Evolutionary conservation across 2,113 vertebrate genomes (phyloP).

Genomic region (Geococcyx californianus): DNA sequence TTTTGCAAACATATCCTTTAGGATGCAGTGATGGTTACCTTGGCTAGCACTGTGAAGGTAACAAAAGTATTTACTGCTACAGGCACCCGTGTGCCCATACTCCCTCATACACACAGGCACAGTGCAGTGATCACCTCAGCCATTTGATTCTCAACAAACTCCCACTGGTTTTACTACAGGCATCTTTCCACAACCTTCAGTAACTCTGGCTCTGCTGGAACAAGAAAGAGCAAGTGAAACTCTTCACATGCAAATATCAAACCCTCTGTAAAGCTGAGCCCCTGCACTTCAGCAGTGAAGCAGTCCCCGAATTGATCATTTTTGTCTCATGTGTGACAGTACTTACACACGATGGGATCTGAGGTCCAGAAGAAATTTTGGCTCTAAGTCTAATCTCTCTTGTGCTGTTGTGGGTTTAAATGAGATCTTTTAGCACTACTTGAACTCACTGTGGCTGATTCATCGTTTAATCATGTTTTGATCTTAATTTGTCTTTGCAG

Average conservation of each 20-base stretch:
- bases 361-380: not conserved
- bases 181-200: not conserved
- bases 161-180: not conserved
- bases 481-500: slow-evolving; percentile 74
- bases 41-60: not conserved
- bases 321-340: not conserved
- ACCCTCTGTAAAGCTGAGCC: not conserved
- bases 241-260: not conserved
- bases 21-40: not conserved
- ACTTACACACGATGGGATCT: not conserved
- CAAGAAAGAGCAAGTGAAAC: not conserved
- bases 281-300: not conserved
- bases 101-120: not conserved
- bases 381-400: not conserved
- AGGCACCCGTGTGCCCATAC: not conserved
- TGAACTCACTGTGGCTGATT: slow-evolving; percentile 33
- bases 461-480: slow-evolving; percentile 68
- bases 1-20: not conserved
- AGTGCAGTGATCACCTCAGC: not conserved
- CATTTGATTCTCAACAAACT: not conserved
- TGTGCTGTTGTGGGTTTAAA: slow-evolving; percentile 17
- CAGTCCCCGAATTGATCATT: not conserved
- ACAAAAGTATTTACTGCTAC: not conserved
- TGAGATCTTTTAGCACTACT: slow-evolving; percentile 30
- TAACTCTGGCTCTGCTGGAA: not conserved